Base-by-base conservation (phyloP, 2,888 invertebrate species). In the Sarcophaga variegata region DNA sequence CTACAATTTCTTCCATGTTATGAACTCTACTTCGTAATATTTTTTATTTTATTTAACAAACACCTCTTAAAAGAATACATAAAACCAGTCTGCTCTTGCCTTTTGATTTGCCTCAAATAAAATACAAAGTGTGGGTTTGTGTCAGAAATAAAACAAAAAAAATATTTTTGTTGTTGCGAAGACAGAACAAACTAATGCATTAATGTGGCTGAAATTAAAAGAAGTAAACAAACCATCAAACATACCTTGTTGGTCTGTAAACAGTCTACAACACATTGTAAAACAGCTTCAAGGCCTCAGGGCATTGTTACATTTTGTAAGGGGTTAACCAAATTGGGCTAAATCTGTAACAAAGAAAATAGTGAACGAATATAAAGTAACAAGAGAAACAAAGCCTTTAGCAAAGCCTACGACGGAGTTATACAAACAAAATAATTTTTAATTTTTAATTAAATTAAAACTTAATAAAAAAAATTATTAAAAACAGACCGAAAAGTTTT, bases 221-320 rank as follows among this genome's bases (percentile, higher is more conserved):
- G 20, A 14, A 37, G 37, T 37, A 37, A 1, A 6, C 6, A 37
- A 37, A 47, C n/a, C 2, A 12, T 20, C 12, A 59, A 69, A 54
- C 90, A 93, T 93, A 96, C 96, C 94, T 96, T 96, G 90, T 95
- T 96, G 2, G 95, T 95, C 90, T 95, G 95, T 89, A 96, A 93
- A 92, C 96, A 95, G 90, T 96, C 96, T 45, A 96, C 96, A 74
- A 95, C 94, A 90, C 96, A 96, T 60, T 95, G 95, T 77, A 96
- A 94, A 6, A 95, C 94, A 11, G 96, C 96, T 90, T 96, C 96
- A 74, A 96, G 94, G 64, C 96, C 95, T 59, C 96, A 94, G 6
- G 96, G 95, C 22, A 95, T 95, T 0, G 96, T 96, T 76, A 96
- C 95, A 91, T 96, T 96, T 67, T 95, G 95, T 67, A 96, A 94